Evolutionary conservation across 2,113 vertebrate species (phyloP).

Genomic region (Podocnemis expansa): DNA sequence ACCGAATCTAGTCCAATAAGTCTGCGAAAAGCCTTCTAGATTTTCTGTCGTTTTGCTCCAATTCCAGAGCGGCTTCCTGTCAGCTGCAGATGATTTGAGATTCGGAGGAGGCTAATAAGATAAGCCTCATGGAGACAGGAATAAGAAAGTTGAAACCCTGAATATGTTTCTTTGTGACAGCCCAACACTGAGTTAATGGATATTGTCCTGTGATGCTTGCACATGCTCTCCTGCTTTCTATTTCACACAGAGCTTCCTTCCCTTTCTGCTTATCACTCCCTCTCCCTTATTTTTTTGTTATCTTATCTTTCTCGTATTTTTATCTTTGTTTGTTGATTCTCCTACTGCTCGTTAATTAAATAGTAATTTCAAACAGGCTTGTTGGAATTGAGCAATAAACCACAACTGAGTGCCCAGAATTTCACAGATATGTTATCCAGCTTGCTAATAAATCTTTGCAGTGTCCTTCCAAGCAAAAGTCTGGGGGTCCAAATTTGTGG

Average conservation of each 20-base stretch:
- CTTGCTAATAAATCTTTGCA: neutral
- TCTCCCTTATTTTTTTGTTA: neutral
- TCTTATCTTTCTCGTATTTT: neutral
- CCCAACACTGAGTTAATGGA: neutral
- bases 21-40: neutral
- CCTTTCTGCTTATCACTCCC: neutral
- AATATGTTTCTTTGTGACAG: neutral
- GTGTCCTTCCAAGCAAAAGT: neutral
- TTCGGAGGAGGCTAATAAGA: neutral
- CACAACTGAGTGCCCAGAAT: neutral
- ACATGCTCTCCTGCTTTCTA: neutral
- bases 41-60: neutral
- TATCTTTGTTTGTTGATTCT: neutral
- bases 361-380: neutral
- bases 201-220: neutral
- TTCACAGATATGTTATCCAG: neutral
- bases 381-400: neutral
- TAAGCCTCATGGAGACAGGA: neutral
- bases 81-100: neutral
- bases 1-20: neutral
- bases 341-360: neutral
- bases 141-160: neutral
- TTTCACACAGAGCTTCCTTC: neutral
- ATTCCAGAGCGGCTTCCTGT: neutral
- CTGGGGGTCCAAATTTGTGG: neutral